Evolutionary conservation across 2,888 invertebrate genomes (phyloP), one percentile per base, ranked within the genome.

Genomic region (Conus canariensis): DNA sequence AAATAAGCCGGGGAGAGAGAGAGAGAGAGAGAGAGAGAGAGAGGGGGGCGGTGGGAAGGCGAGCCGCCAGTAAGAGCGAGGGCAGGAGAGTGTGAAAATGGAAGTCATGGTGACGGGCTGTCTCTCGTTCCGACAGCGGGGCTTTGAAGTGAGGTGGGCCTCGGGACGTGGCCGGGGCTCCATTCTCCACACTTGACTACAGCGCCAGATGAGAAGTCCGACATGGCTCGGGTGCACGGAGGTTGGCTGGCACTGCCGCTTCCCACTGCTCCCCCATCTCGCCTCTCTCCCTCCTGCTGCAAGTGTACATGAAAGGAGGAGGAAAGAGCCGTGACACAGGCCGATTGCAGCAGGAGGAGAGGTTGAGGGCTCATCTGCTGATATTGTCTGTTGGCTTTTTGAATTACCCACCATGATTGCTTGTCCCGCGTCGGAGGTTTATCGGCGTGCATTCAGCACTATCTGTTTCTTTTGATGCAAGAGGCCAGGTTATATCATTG

Each of bases 91-190:
- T 77, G 74, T 74, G 87, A 45, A 87, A 87, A 87, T 70, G 87
- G 74, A 87, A 87, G 67, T 87, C 70, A 87, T 87, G 74, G 74
- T 87, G 74, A 87, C 87, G 70, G 59, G 87, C 70, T 87, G 70
- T 87, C 87, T 58, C 59, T n/a, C 30, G n/a, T 22, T 58, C 74
- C 16, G 30, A 74, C 58, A 16, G 22, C 19, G 19, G 14, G 58
- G 14, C 74, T 87, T 87, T 87, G 87, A 87, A 45, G 87, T 59
- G 70, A 58, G 19, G 70, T 10, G 82, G 60, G 60, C 88, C 25
- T 60, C 10, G 88, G 77, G 88, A 88, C 80, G 58, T 45, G 88
- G 19, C 58, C 88, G 77, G n/a, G 45, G 30, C 80, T 45, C 80
- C 58, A 82, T 25, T 88, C 58, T 88, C 88, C 88, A 88, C 88